These are phyloP conservation scores for Palythoa grandiflora DNA, from an alignment of 92 coral and sea anemone genomes.

Conservation along the genomic window DNA sequence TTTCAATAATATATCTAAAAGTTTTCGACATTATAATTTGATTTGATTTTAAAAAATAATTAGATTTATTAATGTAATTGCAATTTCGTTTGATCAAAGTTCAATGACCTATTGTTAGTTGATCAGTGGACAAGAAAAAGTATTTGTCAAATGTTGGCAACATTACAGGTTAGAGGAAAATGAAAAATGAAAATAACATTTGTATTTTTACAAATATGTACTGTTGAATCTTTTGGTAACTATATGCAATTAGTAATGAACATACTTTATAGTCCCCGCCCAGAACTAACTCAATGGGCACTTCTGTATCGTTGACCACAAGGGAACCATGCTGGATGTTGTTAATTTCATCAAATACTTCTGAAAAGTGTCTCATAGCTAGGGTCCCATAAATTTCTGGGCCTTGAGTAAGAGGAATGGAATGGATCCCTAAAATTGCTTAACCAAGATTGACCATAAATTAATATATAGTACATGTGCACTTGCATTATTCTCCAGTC, in stretches of 20 bases:
- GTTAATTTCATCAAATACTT: neutral
- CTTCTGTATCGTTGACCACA: neutral
- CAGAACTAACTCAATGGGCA: neutral
- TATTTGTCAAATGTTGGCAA: neutral
- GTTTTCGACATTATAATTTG: too few relatives aligned
- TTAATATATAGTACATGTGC: too few relatives aligned
- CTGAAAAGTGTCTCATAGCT: neutral
- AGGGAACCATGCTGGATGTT: neutral
- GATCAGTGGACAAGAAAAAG: slow-evolving; percentile 1
- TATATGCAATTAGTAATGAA: neutral
- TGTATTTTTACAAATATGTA: neutral
- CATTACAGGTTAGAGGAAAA: neutral
- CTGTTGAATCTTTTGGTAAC: neutral
- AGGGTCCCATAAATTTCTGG: neutral
- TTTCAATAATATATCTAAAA: too few relatives aligned
- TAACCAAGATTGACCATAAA: neutral
- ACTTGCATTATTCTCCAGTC: too few relatives aligned
- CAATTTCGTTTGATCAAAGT: slow-evolving; percentile 21
- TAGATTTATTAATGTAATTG: neutral
- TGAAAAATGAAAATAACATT: slow-evolving; percentile 1
- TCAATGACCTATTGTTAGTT: neutral
- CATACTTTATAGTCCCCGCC: slow-evolving; percentile 23
- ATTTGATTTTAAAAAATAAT: too few relatives aligned
- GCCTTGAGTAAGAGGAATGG: neutral
- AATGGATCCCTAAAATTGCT: neutral